phyloP scores from a whole-genome alignment of 2,888 invertebrate species.

The Pardosa pseudoannulata region DNA sequence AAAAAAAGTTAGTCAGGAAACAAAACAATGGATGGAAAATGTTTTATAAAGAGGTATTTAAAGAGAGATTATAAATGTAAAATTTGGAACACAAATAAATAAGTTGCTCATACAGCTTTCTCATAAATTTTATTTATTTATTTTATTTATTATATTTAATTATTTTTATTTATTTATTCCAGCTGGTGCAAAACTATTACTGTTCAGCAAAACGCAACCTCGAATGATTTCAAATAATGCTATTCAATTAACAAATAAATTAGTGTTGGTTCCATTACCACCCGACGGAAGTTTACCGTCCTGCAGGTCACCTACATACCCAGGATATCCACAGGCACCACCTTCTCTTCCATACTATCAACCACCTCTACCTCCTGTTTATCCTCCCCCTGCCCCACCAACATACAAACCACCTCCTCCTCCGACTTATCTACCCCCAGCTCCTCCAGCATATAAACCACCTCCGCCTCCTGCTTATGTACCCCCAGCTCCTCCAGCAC shows the following conservation, averaged over 20 bases:
- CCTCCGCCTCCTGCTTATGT: not conserved
- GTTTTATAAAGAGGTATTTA: too few species aligned
- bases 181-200: slow-evolving; percentile 1
- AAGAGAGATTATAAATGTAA: too few species aligned
- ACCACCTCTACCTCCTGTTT: not conserved
- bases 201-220: not conserved
- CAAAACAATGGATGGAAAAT: too few species aligned
- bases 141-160: too few species aligned
- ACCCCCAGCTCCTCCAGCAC: not conserved
- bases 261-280: not conserved
- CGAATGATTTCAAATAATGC: not conserved
- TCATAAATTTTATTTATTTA: too few species aligned
- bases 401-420: not conserved
- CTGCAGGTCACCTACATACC: not conserved
- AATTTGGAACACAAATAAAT: too few species aligned
- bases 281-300: slow-evolving; percentile 19
- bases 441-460: not conserved
- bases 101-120: too few species aligned
- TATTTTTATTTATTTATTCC: too few species aligned
- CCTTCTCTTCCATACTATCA: not conserved
- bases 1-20: too few species aligned
- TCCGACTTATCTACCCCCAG: not conserved
- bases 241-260: not conserved
- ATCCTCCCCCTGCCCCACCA: slow-evolving; percentile 13
- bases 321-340: slow-evolving; percentile 5